A percentile compares a stretch with the other conserved stretches of the same genome.
These are phyloP conservation scores for Cydia pomonella DNA, from an alignment of 1,140 invertebrate genomes.

Conservation along the genomic window DNA sequence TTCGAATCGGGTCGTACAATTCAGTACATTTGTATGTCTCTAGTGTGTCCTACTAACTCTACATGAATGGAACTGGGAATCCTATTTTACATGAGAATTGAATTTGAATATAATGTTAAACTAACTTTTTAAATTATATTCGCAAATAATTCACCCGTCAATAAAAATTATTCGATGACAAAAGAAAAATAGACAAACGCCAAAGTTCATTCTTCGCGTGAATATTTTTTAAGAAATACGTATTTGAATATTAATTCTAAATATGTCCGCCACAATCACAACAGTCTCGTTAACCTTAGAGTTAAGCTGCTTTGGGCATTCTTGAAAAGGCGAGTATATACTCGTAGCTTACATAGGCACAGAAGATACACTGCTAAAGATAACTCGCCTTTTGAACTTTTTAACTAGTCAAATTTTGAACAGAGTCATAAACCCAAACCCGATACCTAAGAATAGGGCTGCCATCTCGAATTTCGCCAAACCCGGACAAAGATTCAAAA, in stretches of 20 bases:
- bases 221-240: conserved; percentile 25
- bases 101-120: too few relatives aligned
- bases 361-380: not conserved
- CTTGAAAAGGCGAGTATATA: conserved; percentile 46
- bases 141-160: not conserved
- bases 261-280: conserved; percentile 61
- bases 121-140: not conserved
- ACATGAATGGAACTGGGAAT: too few relatives aligned
- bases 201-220: not conserved
- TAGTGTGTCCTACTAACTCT: too few relatives aligned
- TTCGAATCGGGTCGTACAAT: too few relatives aligned
- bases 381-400: not conserved
- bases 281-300: conserved; percentile 65
- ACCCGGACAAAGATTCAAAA: too few relatives aligned
- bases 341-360: not conserved
- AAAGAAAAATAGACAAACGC: not conserved
- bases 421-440: too few relatives aligned
- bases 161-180: not conserved
- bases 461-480: too few relatives aligned
- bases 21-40: too few relatives aligned
- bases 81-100: too few relatives aligned
- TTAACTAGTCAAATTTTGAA: too few relatives aligned
- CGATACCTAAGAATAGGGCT: too few relatives aligned
- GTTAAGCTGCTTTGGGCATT: conserved; percentile 67
- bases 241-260: conserved; percentile 63